Evolutionary conservation across 2,797 vertebrate genomes (phyloP).

Genomic region (Coregonus sp.): DNA sequence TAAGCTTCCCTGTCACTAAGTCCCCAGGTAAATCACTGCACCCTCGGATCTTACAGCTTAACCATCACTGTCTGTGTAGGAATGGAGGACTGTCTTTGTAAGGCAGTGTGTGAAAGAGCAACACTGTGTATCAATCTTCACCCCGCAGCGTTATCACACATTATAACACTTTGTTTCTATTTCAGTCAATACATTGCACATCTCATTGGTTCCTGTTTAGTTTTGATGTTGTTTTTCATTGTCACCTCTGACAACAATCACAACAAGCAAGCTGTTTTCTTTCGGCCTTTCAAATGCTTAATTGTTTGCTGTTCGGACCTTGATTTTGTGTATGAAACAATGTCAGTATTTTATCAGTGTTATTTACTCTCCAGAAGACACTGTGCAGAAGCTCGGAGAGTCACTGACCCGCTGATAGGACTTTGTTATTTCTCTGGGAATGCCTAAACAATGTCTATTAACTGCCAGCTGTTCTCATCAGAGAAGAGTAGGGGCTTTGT

Average conservation of each 20-base stretch:
- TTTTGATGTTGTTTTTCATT: neutral
- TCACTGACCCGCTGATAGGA: conserved; percentile 66
- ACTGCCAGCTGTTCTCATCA: conserved; percentile 52
- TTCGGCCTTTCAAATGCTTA: neutral
- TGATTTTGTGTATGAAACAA: conserved; percentile 10
- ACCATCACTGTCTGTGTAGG: neutral
- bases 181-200: neutral
- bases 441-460: conserved; percentile 70
- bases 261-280: neutral
- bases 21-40: conserved; percentile 69
- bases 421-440: conserved; percentile 63
- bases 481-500: conserved; percentile 13
- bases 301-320: conserved; percentile 3
- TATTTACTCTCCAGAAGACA: conserved; percentile 42
- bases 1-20: conserved; percentile 72
- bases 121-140: neutral
- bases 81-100: neutral
- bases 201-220: neutral
- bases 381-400: conserved; percentile 51
- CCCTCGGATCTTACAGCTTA: neutral
- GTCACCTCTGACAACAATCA: neutral
- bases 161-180: neutral
- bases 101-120: neutral
- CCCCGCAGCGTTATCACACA: neutral
- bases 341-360: conserved; percentile 34